Percentiles rank a stretch among this genome's conserved stretches.
These are phyloP conservation scores for Heterocephalus glaber DNA, from an alignment of 2,113 vertebrate species.

Conservation along the genomic window DNA sequence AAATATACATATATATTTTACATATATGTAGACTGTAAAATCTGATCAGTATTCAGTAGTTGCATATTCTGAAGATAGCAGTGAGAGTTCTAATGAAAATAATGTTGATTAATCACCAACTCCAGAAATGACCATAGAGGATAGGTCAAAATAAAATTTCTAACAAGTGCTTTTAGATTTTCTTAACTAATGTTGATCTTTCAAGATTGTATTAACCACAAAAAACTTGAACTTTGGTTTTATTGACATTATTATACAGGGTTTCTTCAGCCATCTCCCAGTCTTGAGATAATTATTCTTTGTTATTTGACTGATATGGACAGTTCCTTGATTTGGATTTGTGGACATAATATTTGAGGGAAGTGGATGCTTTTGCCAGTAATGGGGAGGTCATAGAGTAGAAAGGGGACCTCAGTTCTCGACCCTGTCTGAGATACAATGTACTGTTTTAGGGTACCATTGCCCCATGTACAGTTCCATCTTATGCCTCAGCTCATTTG, in stretches of 20 bases:
- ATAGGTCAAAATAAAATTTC: neutral
- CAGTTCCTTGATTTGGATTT: neutral
- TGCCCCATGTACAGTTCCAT: neutral
- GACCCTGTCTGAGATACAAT: neutral
- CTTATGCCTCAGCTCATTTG: neutral
- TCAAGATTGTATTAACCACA: neutral
- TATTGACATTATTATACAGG: neutral
- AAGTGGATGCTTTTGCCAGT: neutral
- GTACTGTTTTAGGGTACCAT: neutral
- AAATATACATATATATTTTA: neutral
- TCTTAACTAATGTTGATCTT: neutral
- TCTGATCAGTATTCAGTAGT: neutral
- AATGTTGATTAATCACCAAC: neutral
- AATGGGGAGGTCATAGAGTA: neutral
- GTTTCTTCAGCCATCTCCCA: neutral
- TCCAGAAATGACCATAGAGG: neutral
- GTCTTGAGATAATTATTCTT: neutral
- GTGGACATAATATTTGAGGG: neutral
- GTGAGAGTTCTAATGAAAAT: neutral
- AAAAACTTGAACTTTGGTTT: slow-evolving; percentile 41
- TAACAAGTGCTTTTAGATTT: slow-evolving; percentile 6
- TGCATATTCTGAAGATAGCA: neutral
- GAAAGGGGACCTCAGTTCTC: neutral
- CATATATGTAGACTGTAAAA: slow-evolving; percentile 9
- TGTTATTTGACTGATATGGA: neutral